A percentile compares a stretch with the other conserved stretches of the same genome.
Conservation (phyloP, 2,113 vertebrate species). For the Percopsis transmontana region DNA sequence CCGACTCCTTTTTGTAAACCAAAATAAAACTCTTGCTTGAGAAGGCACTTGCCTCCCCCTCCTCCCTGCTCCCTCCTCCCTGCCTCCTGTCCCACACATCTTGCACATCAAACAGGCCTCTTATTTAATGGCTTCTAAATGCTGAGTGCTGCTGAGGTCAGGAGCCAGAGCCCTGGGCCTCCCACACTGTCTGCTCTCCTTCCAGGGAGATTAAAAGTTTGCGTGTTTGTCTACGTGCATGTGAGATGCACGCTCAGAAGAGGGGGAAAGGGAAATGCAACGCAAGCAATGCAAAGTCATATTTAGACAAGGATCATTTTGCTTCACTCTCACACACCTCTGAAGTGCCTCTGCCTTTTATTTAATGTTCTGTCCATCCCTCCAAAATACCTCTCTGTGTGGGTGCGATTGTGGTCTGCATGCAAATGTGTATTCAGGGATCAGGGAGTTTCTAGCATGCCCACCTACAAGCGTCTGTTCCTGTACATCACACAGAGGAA, state of each 20-base stretch:
- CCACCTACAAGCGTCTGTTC: not conserved
- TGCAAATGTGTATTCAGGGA: not conserved
- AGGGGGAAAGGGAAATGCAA: slow-evolving; percentile 8
- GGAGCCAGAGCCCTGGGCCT: slow-evolving; percentile 53
- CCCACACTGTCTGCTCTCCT: slow-evolving; percentile 38
- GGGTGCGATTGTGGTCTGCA: not conserved
- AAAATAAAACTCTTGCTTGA: slow-evolving; percentile 49
- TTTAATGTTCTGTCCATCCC: not conserved
- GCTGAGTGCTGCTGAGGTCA: slow-evolving; percentile 56
- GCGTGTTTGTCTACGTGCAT: slow-evolving; percentile 12
- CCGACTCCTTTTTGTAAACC: slow-evolving; percentile 43
- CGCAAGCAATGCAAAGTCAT: not conserved
- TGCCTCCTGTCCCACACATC: slow-evolving; percentile 57
- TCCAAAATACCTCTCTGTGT: not conserved
- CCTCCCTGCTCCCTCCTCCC: slow-evolving; percentile 40
- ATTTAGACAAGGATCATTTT: no score
- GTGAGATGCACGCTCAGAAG: not conserved
- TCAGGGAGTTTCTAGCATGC: not conserved
- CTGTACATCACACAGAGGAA: not conserved
- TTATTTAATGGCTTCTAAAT: slow-evolving; percentile 61
- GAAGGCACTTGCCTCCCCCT: slow-evolving; percentile 40
- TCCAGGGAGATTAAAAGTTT: slow-evolving; percentile 19
- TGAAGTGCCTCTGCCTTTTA: not conserved
- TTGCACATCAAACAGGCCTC: slow-evolving; percentile 65
- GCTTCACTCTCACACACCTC: slow-evolving; percentile 4